A percentile compares a stretch with the other conserved stretches of the same genome.
Evolutionary conservation across 2,113 vertebrate species (phyloP).

Genomic region (Vimba vimba): DNA sequence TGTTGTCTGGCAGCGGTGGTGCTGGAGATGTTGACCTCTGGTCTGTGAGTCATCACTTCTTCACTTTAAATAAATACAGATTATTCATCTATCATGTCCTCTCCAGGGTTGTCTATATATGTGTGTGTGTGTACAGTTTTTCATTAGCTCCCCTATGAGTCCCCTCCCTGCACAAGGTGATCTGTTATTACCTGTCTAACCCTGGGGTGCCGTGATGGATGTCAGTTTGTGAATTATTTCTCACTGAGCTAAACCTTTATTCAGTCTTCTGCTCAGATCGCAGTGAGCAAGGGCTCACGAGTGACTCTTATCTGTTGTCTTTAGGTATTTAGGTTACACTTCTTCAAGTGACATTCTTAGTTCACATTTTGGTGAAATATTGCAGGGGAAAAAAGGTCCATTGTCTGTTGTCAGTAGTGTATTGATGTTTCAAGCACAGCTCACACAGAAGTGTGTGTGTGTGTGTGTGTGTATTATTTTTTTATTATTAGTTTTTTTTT

Average conservation of each 20-base stretch:
- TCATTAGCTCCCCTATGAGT: constrained; percentile 56
- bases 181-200: constrained; percentile 59
- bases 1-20: constrained; percentile 31
- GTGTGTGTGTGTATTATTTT: too few relatives aligned
- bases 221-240: constrained; percentile 59
- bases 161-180: constrained; percentile 49
- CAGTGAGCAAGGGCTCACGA: constrained; percentile 26
- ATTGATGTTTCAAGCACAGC: background rate
- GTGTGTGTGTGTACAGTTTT: constrained; percentile 43
- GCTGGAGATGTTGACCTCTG: constrained; percentile 49
- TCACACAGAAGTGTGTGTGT: background rate
- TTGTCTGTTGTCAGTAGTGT: background rate
- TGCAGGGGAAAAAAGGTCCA: too few relatives aligned
- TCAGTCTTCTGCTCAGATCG: constrained; percentile 51
- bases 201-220: constrained; percentile 51
- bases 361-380: too few relatives aligned
- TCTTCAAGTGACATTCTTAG: too few relatives aligned
- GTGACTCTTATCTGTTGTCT: constrained; percentile 49
- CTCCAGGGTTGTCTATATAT: constrained; percentile 38
- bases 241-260: constrained; percentile 54
- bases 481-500: too few relatives aligned
- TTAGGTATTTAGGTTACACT: constrained; percentile 21
- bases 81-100: constrained; percentile 58
- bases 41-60: constrained; percentile 47
- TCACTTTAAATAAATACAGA: constrained; percentile 59